Percentiles rank a stretch among this genome's conserved stretches.
These are phyloP conservation scores for Bombus ignitus DNA, from an alignment of 1,140 invertebrate species.

Conservation along the genomic window DNA sequence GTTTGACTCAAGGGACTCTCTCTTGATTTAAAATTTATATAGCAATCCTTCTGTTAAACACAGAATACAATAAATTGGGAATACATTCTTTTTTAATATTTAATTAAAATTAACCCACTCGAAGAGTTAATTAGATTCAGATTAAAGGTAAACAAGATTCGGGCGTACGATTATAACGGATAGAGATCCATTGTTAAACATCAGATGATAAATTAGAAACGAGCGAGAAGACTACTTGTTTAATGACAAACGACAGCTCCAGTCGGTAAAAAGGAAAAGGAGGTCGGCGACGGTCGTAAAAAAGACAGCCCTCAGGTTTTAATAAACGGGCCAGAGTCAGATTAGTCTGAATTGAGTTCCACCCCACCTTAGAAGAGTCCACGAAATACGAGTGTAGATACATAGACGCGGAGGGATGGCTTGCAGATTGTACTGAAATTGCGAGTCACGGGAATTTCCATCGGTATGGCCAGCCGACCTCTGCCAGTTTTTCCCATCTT, in stretches of 20 bases:
- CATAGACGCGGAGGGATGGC: slow-evolving; percentile 6
- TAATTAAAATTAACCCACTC: no score
- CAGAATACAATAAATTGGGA: no score
- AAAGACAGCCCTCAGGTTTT: slow-evolving; percentile 56
- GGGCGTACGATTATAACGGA: no score
- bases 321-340: slow-evolving; percentile 61
- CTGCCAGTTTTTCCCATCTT: slow-evolving; percentile 28
- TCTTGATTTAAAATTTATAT: no score
- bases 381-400: slow-evolving; percentile 11
- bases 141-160: no score
- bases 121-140: no score
- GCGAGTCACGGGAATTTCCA: slow-evolving; percentile 70
- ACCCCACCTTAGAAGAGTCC: background rate
- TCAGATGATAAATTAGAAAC: background rate
- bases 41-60: no score
- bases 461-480: slow-evolving; percentile 60
- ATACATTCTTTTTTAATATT: no score
- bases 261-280: no score
- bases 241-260: background rate
- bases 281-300: background rate
- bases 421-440: slow-evolving; percentile 71
- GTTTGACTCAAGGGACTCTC: no score
- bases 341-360: slow-evolving; percentile 74
- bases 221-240: background rate
- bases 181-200: background rate